A percentile compares a stretch with the other conserved stretches of the same genome.
phyloP scores from a whole-genome alignment of 2,113 vertebrate species.

The Peromyscus maniculatus region DNA sequence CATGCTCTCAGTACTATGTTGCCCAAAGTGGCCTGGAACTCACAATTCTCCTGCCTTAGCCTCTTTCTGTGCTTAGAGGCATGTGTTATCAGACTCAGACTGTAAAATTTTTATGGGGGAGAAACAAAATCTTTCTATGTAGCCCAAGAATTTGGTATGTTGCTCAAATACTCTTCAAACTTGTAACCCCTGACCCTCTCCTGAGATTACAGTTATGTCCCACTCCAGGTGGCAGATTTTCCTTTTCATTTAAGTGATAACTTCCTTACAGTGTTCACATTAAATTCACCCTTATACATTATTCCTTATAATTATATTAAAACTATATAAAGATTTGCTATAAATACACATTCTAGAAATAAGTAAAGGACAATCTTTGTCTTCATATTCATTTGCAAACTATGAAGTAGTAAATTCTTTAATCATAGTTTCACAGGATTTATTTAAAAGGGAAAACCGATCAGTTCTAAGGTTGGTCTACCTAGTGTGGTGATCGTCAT shows the following conservation, averaged over 20 bases:
- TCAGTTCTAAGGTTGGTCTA: constrained; percentile 32
- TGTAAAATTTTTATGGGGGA: not conserved
- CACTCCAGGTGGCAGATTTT: not conserved
- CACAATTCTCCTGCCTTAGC: not conserved
- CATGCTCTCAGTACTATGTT: not conserved
- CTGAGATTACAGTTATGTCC: not conserved
- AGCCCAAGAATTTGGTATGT: not conserved
- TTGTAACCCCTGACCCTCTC: not conserved
- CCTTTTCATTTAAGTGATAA: constrained; percentile 31
- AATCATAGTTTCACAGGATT: constrained; percentile 33
- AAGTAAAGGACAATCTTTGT: constrained; percentile 12
- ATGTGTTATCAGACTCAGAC: not conserved
- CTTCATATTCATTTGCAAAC: constrained; percentile 19
- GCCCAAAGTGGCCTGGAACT: not conserved
- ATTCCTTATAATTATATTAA: constrained; percentile 34
- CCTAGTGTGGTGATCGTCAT: not conserved
- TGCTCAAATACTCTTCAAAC: not conserved
- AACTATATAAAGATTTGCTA: not conserved
- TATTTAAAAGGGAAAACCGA: constrained; percentile 45
- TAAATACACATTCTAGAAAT: not conserved
- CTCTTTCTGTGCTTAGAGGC: not conserved
- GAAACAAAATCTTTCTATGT: not conserved
- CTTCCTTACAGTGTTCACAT: not conserved
- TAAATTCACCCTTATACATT: not conserved
- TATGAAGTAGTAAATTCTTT: constrained; percentile 11